A percentile compares a stretch with the other conserved stretches of the same genome.
phyloP scores from a whole-genome alignment of 2,797 vertebrate genomes.

The Galago senegalensis region DNA sequence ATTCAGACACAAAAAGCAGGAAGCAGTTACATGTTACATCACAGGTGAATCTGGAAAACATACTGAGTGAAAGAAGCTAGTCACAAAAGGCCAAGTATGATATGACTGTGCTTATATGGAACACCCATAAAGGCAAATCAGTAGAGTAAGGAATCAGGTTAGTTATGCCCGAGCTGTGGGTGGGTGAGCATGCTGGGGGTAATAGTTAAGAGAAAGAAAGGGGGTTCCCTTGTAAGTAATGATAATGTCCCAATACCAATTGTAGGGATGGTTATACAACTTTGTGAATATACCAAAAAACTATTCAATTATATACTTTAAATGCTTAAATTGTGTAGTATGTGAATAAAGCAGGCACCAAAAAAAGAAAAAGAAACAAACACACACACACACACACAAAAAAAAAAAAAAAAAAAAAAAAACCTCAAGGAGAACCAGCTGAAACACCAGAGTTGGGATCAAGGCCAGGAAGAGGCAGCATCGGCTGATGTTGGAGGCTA shows the following conservation, averaged over 20 bases:
- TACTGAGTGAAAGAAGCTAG: constrained; percentile 15
- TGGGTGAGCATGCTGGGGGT: background rate
- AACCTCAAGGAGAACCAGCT: background rate
- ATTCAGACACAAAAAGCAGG: constrained; percentile 32
- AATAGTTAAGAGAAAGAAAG: background rate
- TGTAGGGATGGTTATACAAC: background rate
- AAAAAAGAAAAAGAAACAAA: background rate
- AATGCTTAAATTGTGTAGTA: background rate
- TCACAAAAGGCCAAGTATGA: background rate
- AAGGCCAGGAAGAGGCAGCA: background rate
- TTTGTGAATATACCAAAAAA: background rate
- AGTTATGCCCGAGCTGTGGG: background rate
- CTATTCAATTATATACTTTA: background rate
- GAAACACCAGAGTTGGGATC: background rate
- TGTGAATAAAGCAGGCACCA: background rate
- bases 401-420: background rate
- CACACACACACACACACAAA: too few relatives aligned
- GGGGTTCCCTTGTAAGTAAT: background rate
- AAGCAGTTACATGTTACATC: background rate
- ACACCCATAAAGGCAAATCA: background rate
- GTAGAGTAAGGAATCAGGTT: background rate
- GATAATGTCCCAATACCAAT: constrained; percentile 35
- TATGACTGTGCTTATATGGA: background rate
- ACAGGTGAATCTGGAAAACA: background rate
- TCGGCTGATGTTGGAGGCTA: background rate